These are phyloP conservation scores for Portevinia maculata DNA, from an alignment of 2,888 invertebrate species.

Conservation along the genomic window DNA sequence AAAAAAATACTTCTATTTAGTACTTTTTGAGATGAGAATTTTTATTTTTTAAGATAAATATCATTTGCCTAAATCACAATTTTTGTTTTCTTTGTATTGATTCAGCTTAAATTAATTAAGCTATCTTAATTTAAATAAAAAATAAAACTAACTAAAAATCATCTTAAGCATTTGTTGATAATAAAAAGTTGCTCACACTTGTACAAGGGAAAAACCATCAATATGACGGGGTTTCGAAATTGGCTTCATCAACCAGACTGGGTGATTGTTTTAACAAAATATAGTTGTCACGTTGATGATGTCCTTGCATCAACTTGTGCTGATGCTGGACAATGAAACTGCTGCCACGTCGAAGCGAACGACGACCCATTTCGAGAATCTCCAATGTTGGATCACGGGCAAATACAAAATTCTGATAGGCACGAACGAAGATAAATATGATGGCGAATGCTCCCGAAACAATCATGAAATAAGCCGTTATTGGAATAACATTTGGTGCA, in stretches of 20 bases:
- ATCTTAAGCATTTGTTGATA: too few relatives aligned
- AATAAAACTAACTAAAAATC: background rate
- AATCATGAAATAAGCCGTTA: slow-evolving; percentile 89
- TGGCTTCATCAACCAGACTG: slow-evolving; percentile 73
- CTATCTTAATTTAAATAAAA: slow-evolving; percentile 27
- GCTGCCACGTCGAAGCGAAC: slow-evolving; percentile 87
- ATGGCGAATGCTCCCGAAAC: slow-evolving; percentile 87
- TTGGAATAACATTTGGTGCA: slow-evolving; percentile 88
- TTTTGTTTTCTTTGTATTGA: slow-evolving; percentile 16
- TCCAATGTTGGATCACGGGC: slow-evolving; percentile 87
- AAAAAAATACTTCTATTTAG: background rate
- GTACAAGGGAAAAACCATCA: slow-evolving; percentile 24
- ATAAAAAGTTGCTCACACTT: background rate
- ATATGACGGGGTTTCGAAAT: slow-evolving; percentile 48
- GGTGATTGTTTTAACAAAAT: slow-evolving; percentile 78
- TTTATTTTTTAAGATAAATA: slow-evolving; percentile 63
- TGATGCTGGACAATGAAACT: slow-evolving; percentile 82
- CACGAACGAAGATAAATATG: slow-evolving; percentile 87
- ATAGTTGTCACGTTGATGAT: slow-evolving; percentile 80
- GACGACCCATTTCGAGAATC: slow-evolving; percentile 90
- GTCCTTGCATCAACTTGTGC: slow-evolving; percentile 77
- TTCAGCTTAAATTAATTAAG: slow-evolving; percentile 25
- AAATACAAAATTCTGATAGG: slow-evolving; percentile 90
- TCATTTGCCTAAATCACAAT: slow-evolving; percentile 68
- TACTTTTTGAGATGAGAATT: slow-evolving; percentile 34